Evolutionary conservation across 2,113 vertebrate species (phyloP).

Genomic region (Amblyornis subalaris): DNA sequence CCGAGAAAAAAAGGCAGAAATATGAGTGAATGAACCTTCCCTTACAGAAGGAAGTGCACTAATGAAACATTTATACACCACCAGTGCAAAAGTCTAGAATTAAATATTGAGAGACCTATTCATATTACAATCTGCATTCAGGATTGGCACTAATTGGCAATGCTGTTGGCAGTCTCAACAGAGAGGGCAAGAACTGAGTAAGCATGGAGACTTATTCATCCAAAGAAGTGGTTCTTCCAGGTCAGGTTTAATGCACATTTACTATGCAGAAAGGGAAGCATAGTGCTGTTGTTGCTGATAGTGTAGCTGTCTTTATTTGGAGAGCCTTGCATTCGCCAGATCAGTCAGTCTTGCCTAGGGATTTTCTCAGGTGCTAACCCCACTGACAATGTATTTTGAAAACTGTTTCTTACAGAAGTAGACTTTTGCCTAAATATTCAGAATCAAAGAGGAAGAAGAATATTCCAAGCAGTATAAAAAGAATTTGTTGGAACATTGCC

Average conservation of each 20-base stretch:
- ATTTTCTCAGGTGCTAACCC: neutral
- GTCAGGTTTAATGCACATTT: slow-evolving; percentile 1
- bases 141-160: slow-evolving; percentile 66
- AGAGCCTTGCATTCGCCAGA: neutral
- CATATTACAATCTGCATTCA: slow-evolving; percentile 47
- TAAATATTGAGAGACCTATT: slow-evolving; percentile 56
- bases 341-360: neutral
- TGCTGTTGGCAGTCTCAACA: slow-evolving; percentile 45
- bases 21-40: neutral
- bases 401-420: neutral
- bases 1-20: neutral
- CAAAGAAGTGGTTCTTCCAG: slow-evolving; percentile 14
- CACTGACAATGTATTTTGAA: neutral
- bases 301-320: neutral
- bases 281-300: neutral
- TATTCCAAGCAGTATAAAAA: neutral
- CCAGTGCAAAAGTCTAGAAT: slow-evolving; percentile 35
- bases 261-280: neutral
- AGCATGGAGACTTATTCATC: neutral
- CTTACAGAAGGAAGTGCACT: neutral
- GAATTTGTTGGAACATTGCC: neutral
- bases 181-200: slow-evolving; percentile 11
- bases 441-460: neutral
- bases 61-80: slow-evolving; percentile 61
- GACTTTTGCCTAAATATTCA: neutral